A percentile compares a stretch with the other conserved stretches of the same genome.
phyloP scores from a whole-genome alignment of 1,140 invertebrate species.

The Meteorus sp. region DNA sequence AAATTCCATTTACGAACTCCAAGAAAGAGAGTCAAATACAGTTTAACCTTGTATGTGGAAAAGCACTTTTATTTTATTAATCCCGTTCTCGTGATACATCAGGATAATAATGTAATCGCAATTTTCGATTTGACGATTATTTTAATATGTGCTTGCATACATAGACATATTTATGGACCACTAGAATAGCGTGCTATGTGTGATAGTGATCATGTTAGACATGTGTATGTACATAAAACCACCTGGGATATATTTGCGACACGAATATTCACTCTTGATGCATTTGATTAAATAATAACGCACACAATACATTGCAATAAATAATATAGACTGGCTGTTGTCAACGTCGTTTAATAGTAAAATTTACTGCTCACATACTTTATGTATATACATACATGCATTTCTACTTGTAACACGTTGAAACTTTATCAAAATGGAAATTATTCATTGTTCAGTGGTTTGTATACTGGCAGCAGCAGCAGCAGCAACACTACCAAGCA shows the following conservation, averaged over 20 bases:
- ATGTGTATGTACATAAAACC: background rate
- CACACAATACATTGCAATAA: too few relatives aligned
- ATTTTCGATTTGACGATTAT: constrained; percentile 10
- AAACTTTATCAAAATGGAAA: constrained; percentile 11
- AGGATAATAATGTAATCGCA: background rate
- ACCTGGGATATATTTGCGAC: background rate
- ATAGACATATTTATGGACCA: background rate
- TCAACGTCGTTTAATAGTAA: constrained; percentile 7
- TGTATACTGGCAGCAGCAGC: constrained; percentile 1
- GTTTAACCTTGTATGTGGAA: background rate
- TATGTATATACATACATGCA: background rate
- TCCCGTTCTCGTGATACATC: background rate
- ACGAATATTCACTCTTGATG: too few relatives aligned
- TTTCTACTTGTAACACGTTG: background rate
- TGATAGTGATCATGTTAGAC: too few relatives aligned
- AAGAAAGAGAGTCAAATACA: background rate
- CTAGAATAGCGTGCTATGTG: too few relatives aligned
- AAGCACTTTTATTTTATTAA: constrained; percentile 12
- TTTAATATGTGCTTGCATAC: background rate
- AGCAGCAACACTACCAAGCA: too few relatives aligned
- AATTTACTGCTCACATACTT: background rate
- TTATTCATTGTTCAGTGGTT: constrained; percentile 10
- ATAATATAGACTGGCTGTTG: background rate
- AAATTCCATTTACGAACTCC: too few relatives aligned
- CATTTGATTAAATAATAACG: background rate